Evolutionary conservation across 1,140 invertebrate species (phyloP).

Genomic region (Argopecten irradians): DNA sequence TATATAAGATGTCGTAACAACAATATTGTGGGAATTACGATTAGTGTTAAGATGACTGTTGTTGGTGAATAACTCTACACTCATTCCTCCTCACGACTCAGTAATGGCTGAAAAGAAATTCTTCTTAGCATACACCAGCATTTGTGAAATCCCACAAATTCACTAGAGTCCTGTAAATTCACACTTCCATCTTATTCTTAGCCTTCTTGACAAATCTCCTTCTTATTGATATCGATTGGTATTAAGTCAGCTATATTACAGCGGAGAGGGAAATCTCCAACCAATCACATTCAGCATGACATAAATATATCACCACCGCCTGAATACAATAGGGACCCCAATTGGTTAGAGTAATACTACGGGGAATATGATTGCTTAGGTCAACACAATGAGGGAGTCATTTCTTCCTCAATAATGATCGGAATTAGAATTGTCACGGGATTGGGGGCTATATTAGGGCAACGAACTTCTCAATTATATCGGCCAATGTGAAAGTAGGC

Average conservation of each 20-base stretch:
- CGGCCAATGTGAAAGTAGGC: neutral
- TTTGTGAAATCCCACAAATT: neutral
- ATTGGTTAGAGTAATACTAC: neutral
- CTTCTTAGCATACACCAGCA: neutral
- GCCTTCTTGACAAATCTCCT: neutral
- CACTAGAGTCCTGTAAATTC: neutral
- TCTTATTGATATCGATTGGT: neutral
- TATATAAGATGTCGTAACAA: no score
- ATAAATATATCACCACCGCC: neutral
- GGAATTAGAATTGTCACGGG: neutral
- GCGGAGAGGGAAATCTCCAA: neutral
- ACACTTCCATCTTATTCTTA: neutral
- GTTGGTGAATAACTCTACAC: no score
- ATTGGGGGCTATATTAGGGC: neutral
- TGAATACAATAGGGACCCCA: neutral
- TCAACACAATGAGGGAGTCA: neutral
- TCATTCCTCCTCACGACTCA: neutral
- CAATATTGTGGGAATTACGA: no score
- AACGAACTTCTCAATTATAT: neutral
- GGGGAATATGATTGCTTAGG: neutral
- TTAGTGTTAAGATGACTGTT: no score
- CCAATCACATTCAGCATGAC: neutral
- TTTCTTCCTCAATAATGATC: neutral
- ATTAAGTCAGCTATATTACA: conserved; percentile 5
- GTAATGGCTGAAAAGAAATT: neutral